Percentiles rank a stretch among this genome's conserved stretches.
Evolutionary conservation across 2,113 vertebrate genomes (phyloP).

Genomic region (Lepidiolamprologus cunningtoni): DNA sequence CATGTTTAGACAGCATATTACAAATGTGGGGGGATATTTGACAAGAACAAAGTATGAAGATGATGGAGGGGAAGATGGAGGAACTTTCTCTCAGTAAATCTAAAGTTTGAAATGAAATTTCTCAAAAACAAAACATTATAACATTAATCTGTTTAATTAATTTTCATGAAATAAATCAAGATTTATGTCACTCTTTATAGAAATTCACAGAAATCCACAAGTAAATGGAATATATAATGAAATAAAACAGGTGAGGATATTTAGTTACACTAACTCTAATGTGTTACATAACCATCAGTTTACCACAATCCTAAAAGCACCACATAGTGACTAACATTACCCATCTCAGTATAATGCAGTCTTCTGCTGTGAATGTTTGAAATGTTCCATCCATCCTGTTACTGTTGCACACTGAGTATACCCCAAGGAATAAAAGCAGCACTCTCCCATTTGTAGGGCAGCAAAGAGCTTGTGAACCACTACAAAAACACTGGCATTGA

Average conservation of each 20-base stretch:
- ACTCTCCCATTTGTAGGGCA: background rate
- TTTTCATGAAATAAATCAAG: background rate
- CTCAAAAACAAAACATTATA: background rate
- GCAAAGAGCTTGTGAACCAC: background rate
- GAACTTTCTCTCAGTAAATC: background rate
- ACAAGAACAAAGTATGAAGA: background rate
- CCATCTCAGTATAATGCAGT: background rate
- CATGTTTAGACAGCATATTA: background rate
- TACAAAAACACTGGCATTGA: background rate
- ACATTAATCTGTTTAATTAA: background rate
- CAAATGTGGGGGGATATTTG: background rate
- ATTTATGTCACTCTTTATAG: rapidly evolving
- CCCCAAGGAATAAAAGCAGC: background rate
- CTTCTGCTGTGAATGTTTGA: background rate
- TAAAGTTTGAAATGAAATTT: background rate
- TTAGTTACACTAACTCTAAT: background rate
- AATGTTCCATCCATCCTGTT: background rate
- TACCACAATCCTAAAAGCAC: background rate
- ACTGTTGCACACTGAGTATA: background rate
- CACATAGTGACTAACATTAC: background rate
- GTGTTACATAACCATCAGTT: background rate
- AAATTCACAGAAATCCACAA: background rate
- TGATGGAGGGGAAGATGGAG: background rate
- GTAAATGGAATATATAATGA: background rate
- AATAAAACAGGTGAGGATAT: background rate